Conservation (phyloP, 2,113 vertebrate genomes). For the Murina feae region DNA sequence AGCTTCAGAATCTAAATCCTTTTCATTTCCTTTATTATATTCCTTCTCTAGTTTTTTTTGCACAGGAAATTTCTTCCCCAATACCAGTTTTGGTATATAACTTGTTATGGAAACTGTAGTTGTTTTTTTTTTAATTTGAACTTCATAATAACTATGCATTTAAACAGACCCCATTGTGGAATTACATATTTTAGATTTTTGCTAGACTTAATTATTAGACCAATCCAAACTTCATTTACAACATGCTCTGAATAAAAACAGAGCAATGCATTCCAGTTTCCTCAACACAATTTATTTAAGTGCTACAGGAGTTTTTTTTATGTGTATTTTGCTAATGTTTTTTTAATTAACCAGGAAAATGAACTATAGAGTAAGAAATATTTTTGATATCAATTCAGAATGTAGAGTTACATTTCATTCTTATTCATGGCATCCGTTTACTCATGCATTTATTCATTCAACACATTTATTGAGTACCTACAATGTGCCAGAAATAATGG, state of each 20-base stretch:
- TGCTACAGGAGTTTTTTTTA: neutral
- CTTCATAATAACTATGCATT: neutral
- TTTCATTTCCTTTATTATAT: constrained; percentile 11
- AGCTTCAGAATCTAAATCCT: constrained; percentile 14
- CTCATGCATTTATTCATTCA: neutral
- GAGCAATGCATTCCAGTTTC: neutral
- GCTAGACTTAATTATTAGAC: constrained; percentile 5
- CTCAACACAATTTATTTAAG: no score
- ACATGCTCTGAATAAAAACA: neutral
- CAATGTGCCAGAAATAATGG: neutral
- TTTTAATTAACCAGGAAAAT: neutral
- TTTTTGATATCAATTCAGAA: neutral
- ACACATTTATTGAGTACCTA: neutral
- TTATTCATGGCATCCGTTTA: neutral
- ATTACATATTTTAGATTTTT: constrained; percentile 41
- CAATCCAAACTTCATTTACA: constrained; percentile 34
- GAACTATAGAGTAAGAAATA: neutral
- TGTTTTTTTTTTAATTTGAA: neutral
- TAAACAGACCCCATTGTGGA: neutral
- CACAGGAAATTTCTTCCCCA: constrained; percentile 26
- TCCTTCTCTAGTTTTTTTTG: constrained; percentile 9
- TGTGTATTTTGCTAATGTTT: neutral
- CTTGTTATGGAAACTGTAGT: neutral
- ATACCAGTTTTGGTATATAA: constrained; percentile 21
- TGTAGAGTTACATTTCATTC: neutral